Percentiles rank a stretch among this genome's conserved stretches.
Evolutionary conservation across 1,140 invertebrate genomes (phyloP).

Genomic region (Diachasma alloeum): DNA sequence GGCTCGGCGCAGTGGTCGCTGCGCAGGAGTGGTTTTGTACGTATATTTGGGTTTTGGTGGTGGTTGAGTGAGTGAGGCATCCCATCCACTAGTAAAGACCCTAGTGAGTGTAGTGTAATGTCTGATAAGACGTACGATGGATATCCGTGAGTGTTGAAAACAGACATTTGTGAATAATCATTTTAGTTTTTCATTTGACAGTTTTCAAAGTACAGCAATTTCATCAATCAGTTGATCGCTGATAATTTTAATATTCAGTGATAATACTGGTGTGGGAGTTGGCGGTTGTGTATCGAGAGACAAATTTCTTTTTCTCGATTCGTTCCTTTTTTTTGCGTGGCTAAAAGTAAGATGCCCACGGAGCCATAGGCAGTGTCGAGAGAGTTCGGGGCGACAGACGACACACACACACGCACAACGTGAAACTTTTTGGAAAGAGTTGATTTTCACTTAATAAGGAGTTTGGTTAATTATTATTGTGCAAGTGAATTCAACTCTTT

Average conservation of each 20-base stretch:
- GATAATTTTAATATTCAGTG: not conserved
- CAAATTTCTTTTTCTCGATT: not conserved
- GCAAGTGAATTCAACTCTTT: not conserved
- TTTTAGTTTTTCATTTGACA: conserved; percentile 19
- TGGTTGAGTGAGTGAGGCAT: conserved; percentile 8
- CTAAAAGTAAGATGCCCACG: conserved; percentile 7
- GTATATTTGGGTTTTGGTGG: not conserved
- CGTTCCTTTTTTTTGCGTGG: not conserved
- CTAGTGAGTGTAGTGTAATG: conserved; percentile 39
- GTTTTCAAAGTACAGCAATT: not conserved
- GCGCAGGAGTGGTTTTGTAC: not conserved
- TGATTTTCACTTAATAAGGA: not conserved
- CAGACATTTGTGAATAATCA: not conserved
- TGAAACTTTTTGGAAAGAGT: not conserved
- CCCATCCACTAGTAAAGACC: not conserved
- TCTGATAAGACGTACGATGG: conserved; percentile 52
- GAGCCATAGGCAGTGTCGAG: not conserved
- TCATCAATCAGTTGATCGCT: not conserved
- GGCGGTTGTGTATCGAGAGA: not conserved
- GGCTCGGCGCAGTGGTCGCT: not conserved
- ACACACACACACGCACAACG: not conserved
- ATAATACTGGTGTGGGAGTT: not conserved
- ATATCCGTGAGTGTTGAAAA: conserved; percentile 35
- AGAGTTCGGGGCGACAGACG: not conserved
- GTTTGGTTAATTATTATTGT: not conserved